A percentile compares a stretch with the other conserved stretches of the same genome.
Conservation (phyloP, 2,888 invertebrate genomes). For the Orthosia gracilis region DNA sequence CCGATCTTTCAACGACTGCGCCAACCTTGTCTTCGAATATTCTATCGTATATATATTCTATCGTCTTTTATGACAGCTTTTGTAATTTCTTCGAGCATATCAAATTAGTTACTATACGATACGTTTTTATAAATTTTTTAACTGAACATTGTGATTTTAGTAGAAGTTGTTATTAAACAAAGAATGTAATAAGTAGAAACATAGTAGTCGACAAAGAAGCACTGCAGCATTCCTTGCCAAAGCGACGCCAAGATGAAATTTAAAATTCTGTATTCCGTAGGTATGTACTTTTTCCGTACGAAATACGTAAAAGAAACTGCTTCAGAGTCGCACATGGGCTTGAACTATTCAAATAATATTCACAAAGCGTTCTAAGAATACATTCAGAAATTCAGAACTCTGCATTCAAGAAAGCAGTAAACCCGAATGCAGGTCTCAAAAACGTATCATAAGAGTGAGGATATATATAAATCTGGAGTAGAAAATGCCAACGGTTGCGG, state of each 20-base stretch:
- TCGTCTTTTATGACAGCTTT: slow-evolving; percentile 29
- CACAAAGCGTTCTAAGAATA: slow-evolving; percentile 58
- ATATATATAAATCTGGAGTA: slow-evolving; percentile 55
- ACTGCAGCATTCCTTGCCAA: slow-evolving; percentile 41
- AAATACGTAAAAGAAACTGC: slow-evolving; percentile 46
- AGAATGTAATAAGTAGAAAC: neutral
- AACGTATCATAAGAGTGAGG: slow-evolving; percentile 52
- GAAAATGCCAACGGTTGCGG: slow-evolving; percentile 46
- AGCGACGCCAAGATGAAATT: slow-evolving; percentile 35
- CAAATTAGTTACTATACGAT: slow-evolving; percentile 40
- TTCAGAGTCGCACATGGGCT: slow-evolving; percentile 41
- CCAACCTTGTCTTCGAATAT: too few relatives aligned
- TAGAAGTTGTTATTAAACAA: too few relatives aligned
- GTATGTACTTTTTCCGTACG: slow-evolving; percentile 13
- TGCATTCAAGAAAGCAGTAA: slow-evolving; percentile 38
- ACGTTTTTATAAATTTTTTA: neutral
- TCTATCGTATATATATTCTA: slow-evolving; percentile 6
- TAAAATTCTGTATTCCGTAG: slow-evolving; percentile 49
- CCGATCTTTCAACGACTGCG: too few relatives aligned
- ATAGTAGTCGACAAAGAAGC: neutral
- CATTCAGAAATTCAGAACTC: slow-evolving; percentile 53
- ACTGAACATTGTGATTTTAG: neutral
- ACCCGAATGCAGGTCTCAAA: slow-evolving; percentile 32
- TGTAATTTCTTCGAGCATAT: slow-evolving; percentile 26
- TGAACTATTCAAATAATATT: slow-evolving; percentile 65